Base-by-base conservation (phyloP, 1,140 invertebrate genomes). In the Drosophila cardini region DNA sequence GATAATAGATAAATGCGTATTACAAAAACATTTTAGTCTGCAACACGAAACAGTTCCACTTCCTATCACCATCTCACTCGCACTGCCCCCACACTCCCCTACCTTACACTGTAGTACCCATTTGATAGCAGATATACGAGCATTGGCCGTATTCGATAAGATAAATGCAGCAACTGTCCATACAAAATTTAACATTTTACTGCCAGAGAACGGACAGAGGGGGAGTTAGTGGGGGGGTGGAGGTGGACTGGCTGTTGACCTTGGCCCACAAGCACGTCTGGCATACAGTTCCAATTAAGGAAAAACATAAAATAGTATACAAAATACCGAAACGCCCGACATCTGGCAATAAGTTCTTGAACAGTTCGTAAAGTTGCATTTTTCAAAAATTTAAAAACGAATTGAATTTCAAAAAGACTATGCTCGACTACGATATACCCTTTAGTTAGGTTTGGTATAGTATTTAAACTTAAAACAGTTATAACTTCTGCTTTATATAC, bases 1-100 rank as follows among this genome's bases (percentile, higher is more conserved):
- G 63, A 73, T 60, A 67, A 73, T 61, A 68, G 52, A 80, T 84
- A 84, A 76, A 67, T 69, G 58, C 43, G 60, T 58, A 80, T 83
- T 76, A 69, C 34, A 76, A 62, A 57, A 76, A 70, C 53, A 67
- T 67, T 67, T 46, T 26, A 26, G 45, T 9, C 63, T 60, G 58
- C 68, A 58, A 55, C 30, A 34, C 48, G 13, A 52, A 32, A 10
- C 45, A 13, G 6, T 8, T 46, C 4, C 48, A 21, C 36, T 4
- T 32, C 11, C 52, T 55, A 3, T 30, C 18, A 26, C 50, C 15
- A 11, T 9, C 11, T 30, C 21, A 7, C 13, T n/a, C 45, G 4
- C 2, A 10, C 16, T 30, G 2, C 2, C 10, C 15, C 30, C 15
- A 11, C 11, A 3, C 36, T n/a, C 36, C 11, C 36, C 11, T n/a